Evolutionary conservation across 2,888 invertebrate genomes (phyloP), one percentile per base, ranked within the genome.

Genomic region (Ametastegia equiseti): DNA sequence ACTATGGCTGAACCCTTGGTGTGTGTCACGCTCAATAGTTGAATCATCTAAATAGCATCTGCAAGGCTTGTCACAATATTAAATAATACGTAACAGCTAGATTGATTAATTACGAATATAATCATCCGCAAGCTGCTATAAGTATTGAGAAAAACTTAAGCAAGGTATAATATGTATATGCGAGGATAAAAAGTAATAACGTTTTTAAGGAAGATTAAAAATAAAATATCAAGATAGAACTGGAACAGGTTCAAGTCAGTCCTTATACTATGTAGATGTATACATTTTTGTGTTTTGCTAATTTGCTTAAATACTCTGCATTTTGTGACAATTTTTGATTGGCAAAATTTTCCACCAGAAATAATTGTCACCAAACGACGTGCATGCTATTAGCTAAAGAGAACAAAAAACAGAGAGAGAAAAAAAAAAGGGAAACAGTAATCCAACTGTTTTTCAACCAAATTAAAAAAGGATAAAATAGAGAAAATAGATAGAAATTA

Each of bases 261-360:
- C 86, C 89, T 91, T 91, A 90, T 84, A 65, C 89, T 90, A 91
- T 90, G 87, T 89, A 90, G 88, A 90, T 90, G 90, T 91, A 89
- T 90, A 90, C 90, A 89, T 88, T 88, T 90, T 88, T 89, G 89
- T 90, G 88, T 89, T n/a, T 88, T 88, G 88, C 89, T 90, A 90
- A 90, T 91, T 90, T 88, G 90, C 88, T 88, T 90, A 90, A 89
- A 91, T 91, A 91, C 86, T 89, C 87, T 87, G 88, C 88, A 87
- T 89, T 87, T 88, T 86, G 88, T 88, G 88, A 90, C 89, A 90
- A 89, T 85, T 90, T 87, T 89, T 78, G 84, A 87, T 85, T 88
- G 88, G 87, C 87, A 86, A 89, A 88, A 86, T 86, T 84, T 84
- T 83, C 86, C 84, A 82, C 84, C 87, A 85, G 84, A 86, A 84